These are phyloP conservation scores for Pogonophryne albipinna DNA, from an alignment of 2,797 vertebrate genomes.

Conservation along the genomic window DNA sequence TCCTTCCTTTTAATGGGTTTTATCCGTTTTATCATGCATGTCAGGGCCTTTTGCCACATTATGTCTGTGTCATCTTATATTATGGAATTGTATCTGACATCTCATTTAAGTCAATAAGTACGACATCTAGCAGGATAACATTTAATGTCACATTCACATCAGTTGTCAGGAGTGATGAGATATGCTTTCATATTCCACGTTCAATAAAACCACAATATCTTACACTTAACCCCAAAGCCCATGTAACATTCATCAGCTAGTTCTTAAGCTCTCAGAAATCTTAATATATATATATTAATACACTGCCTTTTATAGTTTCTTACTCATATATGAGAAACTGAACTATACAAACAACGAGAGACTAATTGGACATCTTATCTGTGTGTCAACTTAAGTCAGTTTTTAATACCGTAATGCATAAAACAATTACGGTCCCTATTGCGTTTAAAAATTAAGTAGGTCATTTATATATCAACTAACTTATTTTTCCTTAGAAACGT, in stretches of 20 bases:
- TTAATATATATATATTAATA: conserved; percentile 3
- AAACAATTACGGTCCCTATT: neutral
- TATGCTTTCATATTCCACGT: neutral
- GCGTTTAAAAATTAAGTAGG: conserved; percentile 9
- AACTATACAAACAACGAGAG: conserved; percentile 3
- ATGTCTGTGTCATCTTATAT: neutral
- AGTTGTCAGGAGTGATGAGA: neutral
- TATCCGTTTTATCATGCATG: too few species aligned
- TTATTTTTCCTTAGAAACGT: conserved; percentile 15
- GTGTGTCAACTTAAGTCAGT: neutral
- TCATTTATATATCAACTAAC: neutral
- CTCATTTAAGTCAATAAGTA: neutral
- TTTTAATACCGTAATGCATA: conserved; percentile 20
- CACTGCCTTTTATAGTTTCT: neutral
- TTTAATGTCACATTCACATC: neutral
- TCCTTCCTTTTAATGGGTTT: too few species aligned
- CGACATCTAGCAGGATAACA: neutral
- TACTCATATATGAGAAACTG: conserved; percentile 12
- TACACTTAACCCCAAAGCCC: neutral
- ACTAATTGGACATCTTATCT: conserved; percentile 25
- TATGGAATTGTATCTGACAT: neutral
- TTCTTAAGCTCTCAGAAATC: neutral
- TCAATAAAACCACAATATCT: neutral
- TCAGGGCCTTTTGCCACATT: neutral
- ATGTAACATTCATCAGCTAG: neutral